These are phyloP conservation scores for Bombyx mandarina DNA, from an alignment of 1,140 invertebrate species.

Conservation along the genomic window DNA sequence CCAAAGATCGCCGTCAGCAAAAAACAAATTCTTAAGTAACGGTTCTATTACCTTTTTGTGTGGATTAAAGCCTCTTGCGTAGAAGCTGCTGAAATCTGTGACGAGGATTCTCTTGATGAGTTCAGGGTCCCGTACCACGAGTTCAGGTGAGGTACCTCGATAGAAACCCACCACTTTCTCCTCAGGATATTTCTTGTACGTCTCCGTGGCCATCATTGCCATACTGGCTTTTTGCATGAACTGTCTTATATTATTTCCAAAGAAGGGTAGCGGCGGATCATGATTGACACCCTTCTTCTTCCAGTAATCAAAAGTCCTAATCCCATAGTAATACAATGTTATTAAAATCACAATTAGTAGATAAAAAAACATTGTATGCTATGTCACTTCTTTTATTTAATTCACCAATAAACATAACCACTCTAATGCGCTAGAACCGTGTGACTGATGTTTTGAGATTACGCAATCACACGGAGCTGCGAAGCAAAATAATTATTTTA, in stretches of 20 bases:
- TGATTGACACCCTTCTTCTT: slow-evolving; percentile 37
- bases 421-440: not conserved
- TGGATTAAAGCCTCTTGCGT: slow-evolving; percentile 54
- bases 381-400: not conserved
- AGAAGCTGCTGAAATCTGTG: slow-evolving; percentile 73
- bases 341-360: not conserved
- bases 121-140: slow-evolving; percentile 52
- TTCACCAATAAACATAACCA: not conserved
- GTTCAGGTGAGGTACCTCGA: slow-evolving; percentile 30
- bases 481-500: too few species aligned
- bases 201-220: slow-evolving; percentile 33
- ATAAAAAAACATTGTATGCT: not conserved
- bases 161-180: slow-evolving; percentile 48
- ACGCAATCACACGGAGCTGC: too few species aligned
- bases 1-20: slow-evolving; percentile 72
- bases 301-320: slow-evolving; percentile 36
- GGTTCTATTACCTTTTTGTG: slow-evolving; percentile 63
- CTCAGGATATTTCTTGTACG: slow-evolving; percentile 38
- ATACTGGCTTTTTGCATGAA: slow-evolving; percentile 37
- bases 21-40: slow-evolving; percentile 68
- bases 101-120: slow-evolving; percentile 69
- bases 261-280: slow-evolving; percentile 32
- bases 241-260: slow-evolving; percentile 38
- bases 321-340: slow-evolving; percentile 27
- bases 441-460: not conserved